Base-by-base conservation (phyloP, 2,888 invertebrate genomes). In the Cosmopolites sordidus region DNA sequence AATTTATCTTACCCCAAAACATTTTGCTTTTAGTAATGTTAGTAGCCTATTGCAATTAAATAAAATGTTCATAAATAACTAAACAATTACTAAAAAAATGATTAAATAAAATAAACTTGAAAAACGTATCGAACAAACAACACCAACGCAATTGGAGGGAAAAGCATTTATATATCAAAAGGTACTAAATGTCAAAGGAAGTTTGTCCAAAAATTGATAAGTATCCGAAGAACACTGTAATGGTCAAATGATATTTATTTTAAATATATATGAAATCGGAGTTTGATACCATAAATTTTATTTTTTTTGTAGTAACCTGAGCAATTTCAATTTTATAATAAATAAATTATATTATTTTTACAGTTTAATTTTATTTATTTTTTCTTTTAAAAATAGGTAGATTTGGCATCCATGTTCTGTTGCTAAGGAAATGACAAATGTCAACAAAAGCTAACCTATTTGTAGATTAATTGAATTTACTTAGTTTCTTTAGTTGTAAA, bases 1-100 rank as follows among this genome's bases (percentile, higher is more conserved):
- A 17, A 2, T 14, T 22, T 33, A 45, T 65, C 73, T 71, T 66
- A 75, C 75, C 74, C 75, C 75, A 75, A 68, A 75, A 74, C 75
- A 75, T 74, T 45, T 66, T 73, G 63, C 11, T 3, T 8, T 22
- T 22, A 22, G 3, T 8, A 22, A 22, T 5, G 8, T 8, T 22
- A 22, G 22, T 5, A 5, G 8, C 22, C 22, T 5, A 53, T 14
- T n/a, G n/a, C n/a, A 17, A 4, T 6, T 16, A 44, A 16, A 15
- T 44, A 30, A 1, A 30, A 11, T 2, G 11, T 16, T n/a, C 12
- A 30, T 37, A 11, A 17, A n/a, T 9, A 17, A 44, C 14, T 29
- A 8, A 22, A 8, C n/a, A 22, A 8, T 8, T 8, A 3, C 22
- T 22, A 5, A 22, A 22, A 22, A 3, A 22, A 8, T 22, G 22